A percentile compares a stretch with the other conserved stretches of the same genome.
Conservation (phyloP, 53 echinoderm and acorn worm species). For the Glandiceps talaboti region DNA sequence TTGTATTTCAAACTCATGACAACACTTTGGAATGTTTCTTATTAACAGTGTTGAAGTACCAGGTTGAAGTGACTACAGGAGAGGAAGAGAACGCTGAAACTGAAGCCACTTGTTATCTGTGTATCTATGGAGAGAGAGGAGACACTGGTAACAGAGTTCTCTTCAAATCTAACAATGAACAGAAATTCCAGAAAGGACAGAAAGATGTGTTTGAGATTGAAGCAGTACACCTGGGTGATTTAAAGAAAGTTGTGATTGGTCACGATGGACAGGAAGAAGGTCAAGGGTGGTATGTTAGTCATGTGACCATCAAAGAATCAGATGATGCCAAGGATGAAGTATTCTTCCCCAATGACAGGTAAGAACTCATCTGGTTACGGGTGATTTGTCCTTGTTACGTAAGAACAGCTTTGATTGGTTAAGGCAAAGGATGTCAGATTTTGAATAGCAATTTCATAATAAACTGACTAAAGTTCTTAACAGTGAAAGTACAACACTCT, state of each 20-base stretch:
- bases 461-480: too few species aligned
- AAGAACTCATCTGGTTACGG: too few species aligned
- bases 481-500: too few species aligned
- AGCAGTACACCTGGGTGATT: slow-evolving; percentile 28
- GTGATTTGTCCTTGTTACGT: too few species aligned
- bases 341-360: slow-evolving; percentile 41
- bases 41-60: slow-evolving; percentile 20
- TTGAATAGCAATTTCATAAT: too few species aligned
- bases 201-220: slow-evolving; percentile 27
- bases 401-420: too few species aligned
- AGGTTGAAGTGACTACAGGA: slow-evolving; percentile 30
- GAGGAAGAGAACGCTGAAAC: slow-evolving; percentile 23
- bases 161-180: slow-evolving; percentile 16
- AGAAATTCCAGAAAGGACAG: slow-evolving; percentile 24
- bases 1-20: too few species aligned
- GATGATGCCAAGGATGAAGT: slow-evolving; percentile 5
- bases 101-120: slow-evolving; percentile 17
- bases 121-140: slow-evolving; percentile 31
- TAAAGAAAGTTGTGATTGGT: slow-evolving; percentile 22
- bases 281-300: slow-evolving; percentile 37
- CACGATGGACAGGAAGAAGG: slow-evolving; percentile 27
- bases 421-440: too few species aligned
- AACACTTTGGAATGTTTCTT: too few species aligned
- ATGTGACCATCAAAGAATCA: slow-evolving; percentile 26
- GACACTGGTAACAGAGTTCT: slow-evolving; percentile 31